Conservation (phyloP, 2,797 vertebrate genomes). For the Crocodylus rhombifer region DNA sequence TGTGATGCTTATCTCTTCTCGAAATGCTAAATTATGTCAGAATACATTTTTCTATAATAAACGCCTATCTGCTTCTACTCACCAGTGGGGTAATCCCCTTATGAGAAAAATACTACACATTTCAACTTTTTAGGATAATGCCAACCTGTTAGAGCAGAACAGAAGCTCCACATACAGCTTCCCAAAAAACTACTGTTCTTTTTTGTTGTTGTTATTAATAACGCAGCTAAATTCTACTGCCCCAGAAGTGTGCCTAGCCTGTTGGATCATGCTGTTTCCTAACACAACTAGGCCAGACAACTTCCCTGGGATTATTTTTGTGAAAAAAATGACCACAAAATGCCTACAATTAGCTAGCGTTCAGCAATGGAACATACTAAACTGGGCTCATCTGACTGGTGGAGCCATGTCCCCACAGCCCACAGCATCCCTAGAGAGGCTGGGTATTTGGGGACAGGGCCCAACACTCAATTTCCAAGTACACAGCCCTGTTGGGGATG, state of each 20-base stretch:
- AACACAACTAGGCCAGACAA: neutral
- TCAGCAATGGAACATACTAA: neutral
- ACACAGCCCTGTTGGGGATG: too few relatives aligned
- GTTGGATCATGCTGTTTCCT: neutral
- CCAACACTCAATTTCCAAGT: too few relatives aligned
- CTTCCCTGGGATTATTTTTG: neutral
- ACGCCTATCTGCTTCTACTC: neutral
- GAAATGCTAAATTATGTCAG: neutral
- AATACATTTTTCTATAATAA: neutral
- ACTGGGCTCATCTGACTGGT: neutral
- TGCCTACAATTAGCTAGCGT: neutral
- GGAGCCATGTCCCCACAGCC: neutral
- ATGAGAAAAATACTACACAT: neutral
- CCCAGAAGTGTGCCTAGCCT: neutral
- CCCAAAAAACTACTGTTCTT: neutral
- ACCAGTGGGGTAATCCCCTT: neutral
- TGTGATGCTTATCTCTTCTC: neutral
- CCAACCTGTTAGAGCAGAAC: neutral
- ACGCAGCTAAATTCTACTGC: neutral
- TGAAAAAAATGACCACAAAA: neutral
- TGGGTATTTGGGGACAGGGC: too few relatives aligned
- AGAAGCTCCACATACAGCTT: neutral
- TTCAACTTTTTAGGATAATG: too few relatives aligned
- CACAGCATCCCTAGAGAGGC: too few relatives aligned
- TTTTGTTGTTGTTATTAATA: neutral